Conservation (phyloP, 2,113 vertebrate genomes). For the Epinephelus fuscoguttatus region DNA sequence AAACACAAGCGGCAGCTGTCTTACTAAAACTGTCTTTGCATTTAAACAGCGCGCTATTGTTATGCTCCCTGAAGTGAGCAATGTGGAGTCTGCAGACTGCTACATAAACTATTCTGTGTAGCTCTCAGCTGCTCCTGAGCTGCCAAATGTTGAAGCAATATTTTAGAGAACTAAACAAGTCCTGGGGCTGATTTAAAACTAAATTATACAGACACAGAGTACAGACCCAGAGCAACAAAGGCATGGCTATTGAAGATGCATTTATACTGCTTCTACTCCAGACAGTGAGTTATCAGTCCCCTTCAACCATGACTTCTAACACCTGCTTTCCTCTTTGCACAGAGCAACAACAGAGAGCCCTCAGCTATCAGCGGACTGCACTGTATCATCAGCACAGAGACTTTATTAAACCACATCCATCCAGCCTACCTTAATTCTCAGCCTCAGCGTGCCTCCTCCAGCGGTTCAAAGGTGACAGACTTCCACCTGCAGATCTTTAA, state of each 20-base stretch:
- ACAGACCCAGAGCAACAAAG: not conserved
- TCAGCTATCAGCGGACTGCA: conserved; percentile 16
- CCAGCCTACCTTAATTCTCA: conserved; percentile 67
- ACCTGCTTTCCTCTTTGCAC: conserved; percentile 27
- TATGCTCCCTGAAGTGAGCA: conserved; percentile 64
- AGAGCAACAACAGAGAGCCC: not conserved
- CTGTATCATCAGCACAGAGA: not conserved
- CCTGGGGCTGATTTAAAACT: conserved; percentile 22
- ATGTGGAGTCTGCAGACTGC: conserved; percentile 46
- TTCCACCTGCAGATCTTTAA: conserved; percentile 48
- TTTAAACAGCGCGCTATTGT: conserved; percentile 76
- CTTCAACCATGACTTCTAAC: not conserved
- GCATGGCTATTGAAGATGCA: not conserved
- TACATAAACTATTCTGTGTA: conserved; percentile 35
- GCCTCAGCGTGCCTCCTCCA: conserved; percentile 47
- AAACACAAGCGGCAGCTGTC: conserved; percentile 77
- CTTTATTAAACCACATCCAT: conserved; percentile 33
- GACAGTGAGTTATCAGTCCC: conserved; percentile 2
- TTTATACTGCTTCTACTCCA: conserved; percentile 6
- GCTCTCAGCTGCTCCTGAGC: conserved; percentile 16
- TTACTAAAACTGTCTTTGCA: conserved; percentile 52
- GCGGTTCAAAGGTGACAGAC: conserved; percentile 51
- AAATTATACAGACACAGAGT: conserved; percentile 3
- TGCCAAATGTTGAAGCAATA: conserved; percentile 2
- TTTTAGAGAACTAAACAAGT: conserved; percentile 19